Conservation (phyloP, 2,113 vertebrate species). For the Tachycineta bicolor region DNA sequence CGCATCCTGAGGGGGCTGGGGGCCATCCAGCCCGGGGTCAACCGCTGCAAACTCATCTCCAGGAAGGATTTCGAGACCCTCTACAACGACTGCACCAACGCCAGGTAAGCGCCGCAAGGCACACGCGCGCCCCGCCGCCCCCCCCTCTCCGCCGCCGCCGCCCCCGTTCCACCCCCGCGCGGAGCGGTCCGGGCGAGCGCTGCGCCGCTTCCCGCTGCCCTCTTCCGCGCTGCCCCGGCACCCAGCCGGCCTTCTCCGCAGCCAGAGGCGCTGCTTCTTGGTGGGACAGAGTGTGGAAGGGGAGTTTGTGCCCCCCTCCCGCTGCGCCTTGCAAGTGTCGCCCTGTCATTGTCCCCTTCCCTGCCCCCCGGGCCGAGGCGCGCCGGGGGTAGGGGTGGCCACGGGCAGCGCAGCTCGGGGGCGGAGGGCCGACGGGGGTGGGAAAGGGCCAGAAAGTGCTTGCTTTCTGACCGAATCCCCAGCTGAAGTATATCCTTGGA, state of each 20-base stretch:
- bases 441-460: not conserved
- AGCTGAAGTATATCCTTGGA: not conserved
- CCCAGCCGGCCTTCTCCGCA: not conserved
- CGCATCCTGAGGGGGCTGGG: conserved; percentile 95
- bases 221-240: not conserved
- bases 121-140: not conserved
- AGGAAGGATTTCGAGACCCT: conserved; percentile 98
- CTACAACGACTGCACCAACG: conserved; percentile 59
- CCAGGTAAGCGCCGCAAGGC: not conserved
- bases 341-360: not conserved
- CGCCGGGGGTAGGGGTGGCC: not conserved
- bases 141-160: not conserved
- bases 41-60: conserved; percentile 98
- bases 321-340: not conserved
- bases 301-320: not conserved
- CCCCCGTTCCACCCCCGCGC: conserved; percentile 4
- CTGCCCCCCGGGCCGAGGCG: not conserved
- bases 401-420: not conserved
- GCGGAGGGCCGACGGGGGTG: not conserved
- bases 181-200: not conserved
- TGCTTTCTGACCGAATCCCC: not conserved
- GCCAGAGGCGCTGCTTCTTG: not conserved
- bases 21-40: conserved; percentile 97
- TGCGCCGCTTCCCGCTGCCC: not conserved
- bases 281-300: not conserved